Conservation (phyloP, 2,888 invertebrate species). For the Morinoia aosen region DNA sequence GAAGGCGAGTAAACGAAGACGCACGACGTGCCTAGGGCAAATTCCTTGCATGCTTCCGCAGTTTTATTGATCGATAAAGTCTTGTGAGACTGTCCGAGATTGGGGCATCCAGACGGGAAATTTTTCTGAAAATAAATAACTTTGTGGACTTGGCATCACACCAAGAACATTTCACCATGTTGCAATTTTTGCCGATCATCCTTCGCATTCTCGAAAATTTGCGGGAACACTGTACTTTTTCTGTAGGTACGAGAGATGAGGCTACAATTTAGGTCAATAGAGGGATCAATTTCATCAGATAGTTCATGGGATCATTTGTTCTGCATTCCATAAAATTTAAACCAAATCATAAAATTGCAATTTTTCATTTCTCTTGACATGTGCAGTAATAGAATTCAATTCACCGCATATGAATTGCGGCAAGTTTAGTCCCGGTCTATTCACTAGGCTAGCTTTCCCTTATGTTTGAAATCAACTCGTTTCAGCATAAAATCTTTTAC, state of each 20-base stretch:
- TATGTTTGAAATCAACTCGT: no score
- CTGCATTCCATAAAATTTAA: no score
- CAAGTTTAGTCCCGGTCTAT: no score
- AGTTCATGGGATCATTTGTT: no score
- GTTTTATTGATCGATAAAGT: conserved; percentile 21
- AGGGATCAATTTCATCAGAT: no score
- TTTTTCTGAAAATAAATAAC: background rate
- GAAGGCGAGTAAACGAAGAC: conserved; percentile 21
- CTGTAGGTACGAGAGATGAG: background rate
- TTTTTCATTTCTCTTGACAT: no score
- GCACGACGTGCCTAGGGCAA: background rate
- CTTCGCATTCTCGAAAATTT: background rate
- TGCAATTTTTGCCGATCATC: background rate
- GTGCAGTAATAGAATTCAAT: no score
- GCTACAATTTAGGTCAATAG: no score
- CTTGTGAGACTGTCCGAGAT: conserved; percentile 14
- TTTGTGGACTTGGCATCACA: background rate
- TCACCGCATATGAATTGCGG: no score
- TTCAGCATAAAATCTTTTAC: no score
- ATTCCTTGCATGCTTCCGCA: conserved; percentile 16
- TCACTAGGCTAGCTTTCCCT: no score
- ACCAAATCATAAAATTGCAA: no score
- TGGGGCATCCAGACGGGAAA: background rate
- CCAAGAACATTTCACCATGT: background rate
- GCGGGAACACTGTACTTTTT: background rate